A percentile compares a stretch with the other conserved stretches of the same genome.
phyloP scores from a whole-genome alignment of 64 coral and sea anemone genomes.

The Pocillopora verrucosa region DNA sequence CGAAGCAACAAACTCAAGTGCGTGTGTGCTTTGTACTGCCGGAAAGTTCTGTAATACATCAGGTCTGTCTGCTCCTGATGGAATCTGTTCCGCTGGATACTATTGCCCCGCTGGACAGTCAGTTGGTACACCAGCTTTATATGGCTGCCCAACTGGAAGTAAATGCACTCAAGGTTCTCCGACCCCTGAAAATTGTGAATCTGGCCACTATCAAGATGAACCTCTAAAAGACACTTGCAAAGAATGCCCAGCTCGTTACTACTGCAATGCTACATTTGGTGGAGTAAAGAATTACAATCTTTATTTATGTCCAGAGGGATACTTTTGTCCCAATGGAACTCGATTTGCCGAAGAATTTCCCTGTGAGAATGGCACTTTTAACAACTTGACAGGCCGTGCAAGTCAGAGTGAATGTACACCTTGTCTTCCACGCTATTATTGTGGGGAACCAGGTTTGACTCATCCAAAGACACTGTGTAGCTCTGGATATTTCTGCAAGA shows the following conservation, averaged over 20 bases:
- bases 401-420: slow-evolving; percentile 78
- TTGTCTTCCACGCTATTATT: slow-evolving; percentile 85
- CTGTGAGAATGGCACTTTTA: slow-evolving; percentile 90
- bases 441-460: slow-evolving; percentile 77
- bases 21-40: slow-evolving; percentile 71
- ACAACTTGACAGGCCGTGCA: slow-evolving; percentile 62
- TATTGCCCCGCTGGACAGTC: slow-evolving; percentile 87
- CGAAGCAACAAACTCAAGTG: slow-evolving; percentile 60
- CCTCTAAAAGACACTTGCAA: slow-evolving; percentile 70
- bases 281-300: slow-evolving; percentile 72
- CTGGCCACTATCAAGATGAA: slow-evolving; percentile 85
- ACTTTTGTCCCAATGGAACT: slow-evolving; percentile 90
- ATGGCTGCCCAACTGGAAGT: slow-evolving; percentile 70
- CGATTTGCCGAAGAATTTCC: slow-evolving; percentile 75
- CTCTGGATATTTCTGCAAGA: slow-evolving; percentile 81
- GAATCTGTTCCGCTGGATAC: slow-evolving; percentile 82
- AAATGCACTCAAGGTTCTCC: slow-evolving; percentile 67
- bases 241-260: slow-evolving; percentile 78
- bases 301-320: slow-evolving; percentile 76
- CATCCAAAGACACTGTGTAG: slow-evolving; percentile 76
- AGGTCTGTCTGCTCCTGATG: slow-evolving; percentile 69
- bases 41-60: slow-evolving; percentile 89
- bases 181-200: slow-evolving; percentile 70
- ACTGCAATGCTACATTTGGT: slow-evolving; percentile 86
- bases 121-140: slow-evolving; percentile 60